These are phyloP conservation scores for Apamea crenata DNA, from an alignment of 2,888 invertebrate species.

Conservation along the genomic window DNA sequence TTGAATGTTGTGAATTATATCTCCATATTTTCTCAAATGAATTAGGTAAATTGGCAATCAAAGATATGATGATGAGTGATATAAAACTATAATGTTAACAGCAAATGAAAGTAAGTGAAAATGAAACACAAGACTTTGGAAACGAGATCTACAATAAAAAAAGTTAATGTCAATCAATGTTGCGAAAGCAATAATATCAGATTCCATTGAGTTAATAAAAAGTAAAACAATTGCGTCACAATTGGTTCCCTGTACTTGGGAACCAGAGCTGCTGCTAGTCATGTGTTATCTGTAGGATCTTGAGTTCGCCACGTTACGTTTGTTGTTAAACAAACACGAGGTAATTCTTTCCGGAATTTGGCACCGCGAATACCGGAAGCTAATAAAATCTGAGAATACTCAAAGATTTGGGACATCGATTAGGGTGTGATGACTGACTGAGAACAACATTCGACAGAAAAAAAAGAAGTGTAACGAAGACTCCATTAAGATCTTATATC, in stretches of 20 bases:
- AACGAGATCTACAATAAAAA: slow-evolving; percentile 52
- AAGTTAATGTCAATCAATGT: slow-evolving; percentile 62
- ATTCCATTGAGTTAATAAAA: slow-evolving; percentile 60
- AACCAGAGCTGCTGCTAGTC: slow-evolving; percentile 52
- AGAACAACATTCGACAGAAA: not conserved
- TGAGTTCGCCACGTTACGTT: slow-evolving; percentile 9
- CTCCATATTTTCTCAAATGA: not conserved
- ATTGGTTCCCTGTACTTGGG: slow-evolving; percentile 57
- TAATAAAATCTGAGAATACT: not conserved
- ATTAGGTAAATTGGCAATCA: slow-evolving; percentile 27
- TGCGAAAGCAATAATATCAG: slow-evolving; percentile 66
- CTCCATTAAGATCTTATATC: not conserved
- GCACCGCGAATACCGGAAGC: not conserved
- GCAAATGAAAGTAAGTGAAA: slow-evolving; percentile 60
- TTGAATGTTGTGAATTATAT: slow-evolving; percentile 9
- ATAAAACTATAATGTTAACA: slow-evolving; percentile 39
- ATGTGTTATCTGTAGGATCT: slow-evolving; percentile 49
- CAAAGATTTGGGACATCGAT: slow-evolving; percentile 6
- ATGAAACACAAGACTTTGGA: slow-evolving; percentile 55
- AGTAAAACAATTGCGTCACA: slow-evolving; percentile 62
- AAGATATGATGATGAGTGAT: slow-evolving; percentile 22
- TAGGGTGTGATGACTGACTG: not conserved
- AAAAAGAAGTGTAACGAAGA: not conserved
- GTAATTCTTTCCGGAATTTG: slow-evolving; percentile 31
- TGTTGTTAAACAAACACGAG: slow-evolving; percentile 46